Evolutionary conservation across 2,113 vertebrate species (phyloP).

Genomic region (Peromyscus maniculatus): DNA sequence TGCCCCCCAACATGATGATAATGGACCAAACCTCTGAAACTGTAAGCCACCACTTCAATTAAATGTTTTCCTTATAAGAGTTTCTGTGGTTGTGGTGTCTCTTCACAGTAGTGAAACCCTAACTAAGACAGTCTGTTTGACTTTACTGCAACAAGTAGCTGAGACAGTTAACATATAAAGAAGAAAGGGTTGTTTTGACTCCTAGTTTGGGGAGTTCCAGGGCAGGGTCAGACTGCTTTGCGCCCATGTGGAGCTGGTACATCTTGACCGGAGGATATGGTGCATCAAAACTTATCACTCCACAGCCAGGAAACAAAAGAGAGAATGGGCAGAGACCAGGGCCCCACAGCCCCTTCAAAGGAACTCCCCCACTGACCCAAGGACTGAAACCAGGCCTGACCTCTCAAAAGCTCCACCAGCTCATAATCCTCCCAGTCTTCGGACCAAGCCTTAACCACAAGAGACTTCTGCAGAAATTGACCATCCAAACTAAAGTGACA

Average conservation of each 20-base stretch:
- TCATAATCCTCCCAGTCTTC: background rate
- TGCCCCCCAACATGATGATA: background rate
- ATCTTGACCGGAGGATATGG: too few species aligned
- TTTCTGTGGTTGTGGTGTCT: background rate
- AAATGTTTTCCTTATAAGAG: background rate
- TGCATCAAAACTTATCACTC: background rate
- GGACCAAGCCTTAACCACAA: background rate
- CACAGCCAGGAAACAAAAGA: background rate
- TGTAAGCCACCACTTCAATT: background rate
- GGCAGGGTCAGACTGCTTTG: background rate
- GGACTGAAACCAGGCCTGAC: background rate
- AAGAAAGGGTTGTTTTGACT: background rate
- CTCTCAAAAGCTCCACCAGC: background rate
- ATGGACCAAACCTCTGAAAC: background rate
- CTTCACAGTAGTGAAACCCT: background rate
- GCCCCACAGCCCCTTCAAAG: background rate
- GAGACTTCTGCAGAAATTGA: background rate
- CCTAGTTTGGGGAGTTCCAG: background rate
- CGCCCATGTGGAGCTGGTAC: background rate
- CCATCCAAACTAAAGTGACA: background rate
- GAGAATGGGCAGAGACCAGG: background rate
- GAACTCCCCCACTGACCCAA: background rate
- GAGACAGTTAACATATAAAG: background rate
- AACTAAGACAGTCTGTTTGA: background rate
- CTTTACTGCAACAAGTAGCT: background rate